Base-by-base conservation (phyloP, 2,113 vertebrate genomes). In the Eublepharis macularius region DNA sequence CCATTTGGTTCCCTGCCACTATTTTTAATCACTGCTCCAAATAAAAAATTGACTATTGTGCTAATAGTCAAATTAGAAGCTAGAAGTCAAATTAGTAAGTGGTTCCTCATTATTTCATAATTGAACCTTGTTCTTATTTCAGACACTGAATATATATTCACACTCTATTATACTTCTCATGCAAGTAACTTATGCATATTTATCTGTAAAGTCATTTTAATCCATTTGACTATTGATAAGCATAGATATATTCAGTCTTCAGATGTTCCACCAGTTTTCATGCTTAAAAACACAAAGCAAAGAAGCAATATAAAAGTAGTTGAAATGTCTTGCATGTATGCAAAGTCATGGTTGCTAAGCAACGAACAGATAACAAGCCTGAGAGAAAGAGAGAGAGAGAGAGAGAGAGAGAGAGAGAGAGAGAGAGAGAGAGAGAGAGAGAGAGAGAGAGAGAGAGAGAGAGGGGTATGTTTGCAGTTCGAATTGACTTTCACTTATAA, bases 281-380 rank as follows among this genome's bases (percentile, higher is more conserved):
- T 74, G 89, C 87, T 88, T 54, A 80, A 87, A 83, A 92, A 80
- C 80, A 89, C 80, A 76, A 88, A 91, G 80, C 78, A 86, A 74
- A 81, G 91, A 86, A 77, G 88, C 57, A 92, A 86, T 89, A 80
- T 73, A 94, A 75, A 90, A 85, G 49, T 85, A 92, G 76, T 51
- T 82, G n/a, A n/a, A 90, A 49, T 86, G 88, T 73, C n/a, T 85
- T 86, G 74, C 84, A 84, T 3, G 57, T 81, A 87, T 76, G 82
- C 85, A 92, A 93, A 93, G 80, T 81, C 76, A 68, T 86, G 63
- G 94, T 95, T 93, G 93, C 94, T 86, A 93, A 89, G 94, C 94
- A 95, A 95, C 94, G 70, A 89, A 81, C 14, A 93, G 91, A 91
- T 90, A 94, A 89, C 51, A 89, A 90, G 79, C 91, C 85, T 92